These are phyloP conservation scores for Iguana delicatissima DNA, from an alignment of 2,797 vertebrate species.

Conservation along the genomic window DNA sequence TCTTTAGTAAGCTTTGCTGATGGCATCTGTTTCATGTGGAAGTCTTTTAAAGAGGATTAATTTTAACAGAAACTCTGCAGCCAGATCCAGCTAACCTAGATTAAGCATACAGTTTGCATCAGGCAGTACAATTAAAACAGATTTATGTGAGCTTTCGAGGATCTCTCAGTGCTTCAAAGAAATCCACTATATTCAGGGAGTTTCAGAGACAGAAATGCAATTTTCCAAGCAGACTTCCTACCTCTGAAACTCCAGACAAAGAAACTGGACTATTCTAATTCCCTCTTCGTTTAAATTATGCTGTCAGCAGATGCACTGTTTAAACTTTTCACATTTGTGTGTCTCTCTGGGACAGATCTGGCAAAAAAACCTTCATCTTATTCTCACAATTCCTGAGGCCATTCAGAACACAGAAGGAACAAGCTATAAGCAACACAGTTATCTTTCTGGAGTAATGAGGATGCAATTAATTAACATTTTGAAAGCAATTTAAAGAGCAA, in stretches of 20 bases:
- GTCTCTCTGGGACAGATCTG: background rate
- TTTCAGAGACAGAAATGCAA: background rate
- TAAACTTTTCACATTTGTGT: background rate
- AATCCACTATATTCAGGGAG: background rate
- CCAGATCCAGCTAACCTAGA: background rate
- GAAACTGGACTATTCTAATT: background rate
- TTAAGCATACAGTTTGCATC: background rate
- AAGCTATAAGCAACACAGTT: no score
- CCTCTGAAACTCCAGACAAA: background rate
- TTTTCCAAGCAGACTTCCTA: background rate
- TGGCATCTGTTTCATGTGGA: slow-evolving; percentile 31
- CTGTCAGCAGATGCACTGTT: no score
- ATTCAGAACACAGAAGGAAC: no score
- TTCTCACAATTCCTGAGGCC: background rate
- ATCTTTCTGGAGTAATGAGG: no score
- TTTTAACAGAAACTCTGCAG: background rate
- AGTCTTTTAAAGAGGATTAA: slow-evolving; percentile 28
- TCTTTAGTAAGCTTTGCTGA: background rate
- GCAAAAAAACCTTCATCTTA: background rate
- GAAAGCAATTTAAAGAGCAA: no score
- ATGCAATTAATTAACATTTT: no score
- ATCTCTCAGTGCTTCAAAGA: background rate
- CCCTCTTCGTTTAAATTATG: background rate
- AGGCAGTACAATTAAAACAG: slow-evolving; percentile 2
- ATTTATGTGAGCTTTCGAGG: background rate